These are phyloP conservation scores for Pachydiplax longipennis DNA, from an alignment of 2,888 invertebrate genomes.

Conservation along the genomic window DNA sequence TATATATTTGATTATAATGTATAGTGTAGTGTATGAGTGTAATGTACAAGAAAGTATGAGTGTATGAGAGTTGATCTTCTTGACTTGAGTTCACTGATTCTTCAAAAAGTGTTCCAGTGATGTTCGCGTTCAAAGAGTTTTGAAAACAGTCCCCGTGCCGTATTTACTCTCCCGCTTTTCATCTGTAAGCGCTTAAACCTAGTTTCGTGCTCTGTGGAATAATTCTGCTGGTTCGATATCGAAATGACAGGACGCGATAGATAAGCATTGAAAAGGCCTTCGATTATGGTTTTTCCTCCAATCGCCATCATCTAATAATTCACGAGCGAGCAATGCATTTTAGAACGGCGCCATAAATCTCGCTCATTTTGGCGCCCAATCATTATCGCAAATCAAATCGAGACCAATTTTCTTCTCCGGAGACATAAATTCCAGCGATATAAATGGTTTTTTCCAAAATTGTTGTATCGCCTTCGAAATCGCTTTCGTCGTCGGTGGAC, in stretches of 20 bases:
- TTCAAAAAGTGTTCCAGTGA: too few species aligned
- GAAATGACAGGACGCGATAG: not conserved
- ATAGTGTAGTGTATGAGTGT: too few species aligned
- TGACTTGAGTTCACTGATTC: too few species aligned
- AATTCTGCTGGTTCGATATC: not conserved
- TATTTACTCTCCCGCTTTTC: too few species aligned
- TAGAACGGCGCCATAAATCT: conserved; percentile 14
- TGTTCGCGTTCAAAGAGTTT: too few species aligned
- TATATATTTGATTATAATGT: too few species aligned
- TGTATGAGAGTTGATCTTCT: too few species aligned
- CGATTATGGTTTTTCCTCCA: not conserved
- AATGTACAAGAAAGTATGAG: too few species aligned
- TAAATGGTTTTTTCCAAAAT: not conserved
- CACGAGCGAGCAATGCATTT: not conserved
- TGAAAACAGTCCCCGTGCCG: too few species aligned
- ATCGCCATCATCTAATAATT: not conserved
- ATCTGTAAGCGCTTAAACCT: too few species aligned
- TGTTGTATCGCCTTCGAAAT: not conserved
- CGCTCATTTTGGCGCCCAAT: not conserved
- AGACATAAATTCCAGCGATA: not conserved
- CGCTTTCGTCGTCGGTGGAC: not conserved
- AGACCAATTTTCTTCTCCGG: not conserved
- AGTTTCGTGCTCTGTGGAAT: too few species aligned
- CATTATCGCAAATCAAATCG: conserved; percentile 35
- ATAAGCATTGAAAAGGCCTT: not conserved